phyloP scores from a whole-genome alignment of 2,888 invertebrate genomes.

The Mesorhabditis sp. region DNA sequence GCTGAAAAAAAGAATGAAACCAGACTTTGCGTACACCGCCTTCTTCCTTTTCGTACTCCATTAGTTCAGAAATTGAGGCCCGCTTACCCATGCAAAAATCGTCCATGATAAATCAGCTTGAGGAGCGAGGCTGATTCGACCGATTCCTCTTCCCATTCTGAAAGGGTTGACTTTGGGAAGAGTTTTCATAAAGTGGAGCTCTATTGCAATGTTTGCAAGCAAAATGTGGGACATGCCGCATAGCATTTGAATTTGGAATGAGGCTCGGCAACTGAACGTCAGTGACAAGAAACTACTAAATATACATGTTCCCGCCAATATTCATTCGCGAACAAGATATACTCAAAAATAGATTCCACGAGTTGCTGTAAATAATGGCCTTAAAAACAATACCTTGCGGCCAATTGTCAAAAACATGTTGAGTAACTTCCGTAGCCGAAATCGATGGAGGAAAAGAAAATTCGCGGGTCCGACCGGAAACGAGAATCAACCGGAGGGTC shows the following conservation, averaged over 20 bases:
- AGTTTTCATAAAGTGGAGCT: neutral
- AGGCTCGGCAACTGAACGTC: too few species aligned
- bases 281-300: too few species aligned
- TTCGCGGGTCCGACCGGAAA: conserved; percentile 98
- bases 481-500: conserved; percentile 93
- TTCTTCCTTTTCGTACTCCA: too few species aligned
- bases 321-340: neutral
- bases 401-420: conserved; percentile 98
- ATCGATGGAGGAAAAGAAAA: conserved; percentile 93
- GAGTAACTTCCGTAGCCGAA: conserved; percentile 96
- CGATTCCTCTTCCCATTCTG: conserved; percentile 93
- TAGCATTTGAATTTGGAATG: neutral
- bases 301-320: too few species aligned
- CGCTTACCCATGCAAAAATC: conserved; percentile 65
- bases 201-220: conserved; percentile 13
- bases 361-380: neutral
- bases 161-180: conserved; percentile 33
- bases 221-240: conserved; percentile 15
- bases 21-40: too few species aligned
- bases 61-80: neutral
- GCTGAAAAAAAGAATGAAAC: neutral
- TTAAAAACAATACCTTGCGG: conserved; percentile 76
- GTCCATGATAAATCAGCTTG: conserved; percentile 97
- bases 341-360: too few species aligned
- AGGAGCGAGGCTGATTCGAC: conserved; percentile 85